Evolutionary conservation across 1,140 invertebrate genomes (phyloP), one percentile per base, ranked within the genome.

Genomic region (Temnothorax curvispinosus): DNA sequence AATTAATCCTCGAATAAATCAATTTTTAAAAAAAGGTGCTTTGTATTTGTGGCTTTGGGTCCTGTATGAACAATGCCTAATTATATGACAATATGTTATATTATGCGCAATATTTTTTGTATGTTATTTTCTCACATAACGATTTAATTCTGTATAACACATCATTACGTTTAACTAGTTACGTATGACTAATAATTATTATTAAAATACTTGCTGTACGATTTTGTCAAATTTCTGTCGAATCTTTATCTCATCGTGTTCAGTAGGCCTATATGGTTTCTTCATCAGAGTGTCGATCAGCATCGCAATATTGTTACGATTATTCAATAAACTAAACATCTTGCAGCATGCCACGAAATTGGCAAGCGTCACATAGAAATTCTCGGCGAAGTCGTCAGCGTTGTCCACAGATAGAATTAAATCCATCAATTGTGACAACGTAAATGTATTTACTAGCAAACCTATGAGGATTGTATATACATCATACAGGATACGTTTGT

Each of bases 241-340:
- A 76, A 93, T 92, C 18, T 74, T 9, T 0, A 50, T 77, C 67
- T 93, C 92, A 21, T 69, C 76, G 0, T 62, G 11, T 56, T 89
- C 78, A 1, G 41, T 18, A 1, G 87, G 71, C 0, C n/a, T 32
- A 7, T 88, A 93, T 7, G 80, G 65, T 21, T 89, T 77, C 18
- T 77, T 64, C 41, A 77, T 64, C 15, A 91, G 47, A 52, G 50
- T 88, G 3, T 50, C 52, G 3, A 47, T 58, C 2, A 91, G 21
- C 0, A 21, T 54, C 11, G 27, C 32, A 18, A 91, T 78, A 6
- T 35, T 54, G 4, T 50, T n/a, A 0, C 15, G 64, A 47, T 91
- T 91, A 0, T 13, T 60, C 18, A 88, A 54, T 41, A 91, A 54
- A 32, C 32, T 47, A 11, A 80, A n/a, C 21, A 90, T 47, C n/a